A percentile compares a stretch with the other conserved stretches of the same genome.
Conservation (phyloP, 2,888 invertebrate genomes). For the Entomobrya proxima region DNA sequence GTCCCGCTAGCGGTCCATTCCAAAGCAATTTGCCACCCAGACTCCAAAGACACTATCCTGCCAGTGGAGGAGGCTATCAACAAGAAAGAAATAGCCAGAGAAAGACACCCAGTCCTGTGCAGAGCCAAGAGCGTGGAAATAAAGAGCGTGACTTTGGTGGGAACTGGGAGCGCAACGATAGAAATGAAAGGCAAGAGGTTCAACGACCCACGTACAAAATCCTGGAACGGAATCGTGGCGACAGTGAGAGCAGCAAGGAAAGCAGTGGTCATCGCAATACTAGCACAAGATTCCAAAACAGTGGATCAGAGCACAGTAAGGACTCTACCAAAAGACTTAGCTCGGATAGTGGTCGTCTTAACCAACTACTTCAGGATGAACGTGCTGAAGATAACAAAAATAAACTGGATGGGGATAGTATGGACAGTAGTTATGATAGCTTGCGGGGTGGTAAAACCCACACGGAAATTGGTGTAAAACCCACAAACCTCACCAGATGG, state of each 20-base stretch:
- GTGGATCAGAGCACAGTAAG: slow-evolving; percentile 22
- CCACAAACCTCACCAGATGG: slow-evolving; percentile 64
- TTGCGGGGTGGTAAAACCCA: slow-evolving; percentile 3
- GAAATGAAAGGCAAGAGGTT: slow-evolving; percentile 56
- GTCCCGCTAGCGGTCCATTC: slow-evolving; percentile 68
- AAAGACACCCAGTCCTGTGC: slow-evolving; percentile 73
- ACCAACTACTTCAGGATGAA: too few relatives aligned
- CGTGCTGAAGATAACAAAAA: too few relatives aligned
- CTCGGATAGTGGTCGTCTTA: slow-evolving; percentile 49
- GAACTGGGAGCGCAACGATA: slow-evolving; percentile 33
- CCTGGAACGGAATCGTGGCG: slow-evolving; percentile 69
- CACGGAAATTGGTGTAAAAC: slow-evolving; percentile 21
- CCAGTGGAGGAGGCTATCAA: slow-evolving; percentile 62
- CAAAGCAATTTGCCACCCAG: slow-evolving; percentile 73
- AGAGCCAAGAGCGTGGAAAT: too few relatives aligned
- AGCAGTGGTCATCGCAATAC: slow-evolving; percentile 36
- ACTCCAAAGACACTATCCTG: slow-evolving; percentile 63
- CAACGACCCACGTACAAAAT: slow-evolving; percentile 62
- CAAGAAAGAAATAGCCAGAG: slow-evolving; percentile 66
- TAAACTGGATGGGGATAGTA: slow-evolving; percentile 29
- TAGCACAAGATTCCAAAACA: slow-evolving; percentile 44
- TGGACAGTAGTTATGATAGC: not conserved
- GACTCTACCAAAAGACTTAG: slow-evolving; percentile 52
- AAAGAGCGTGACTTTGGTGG: slow-evolving; percentile 48
- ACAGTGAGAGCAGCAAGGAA: slow-evolving; percentile 70